These are phyloP conservation scores for Rhombomys opimus DNA, from an alignment of 2,113 vertebrate species.

Conservation along the genomic window DNA sequence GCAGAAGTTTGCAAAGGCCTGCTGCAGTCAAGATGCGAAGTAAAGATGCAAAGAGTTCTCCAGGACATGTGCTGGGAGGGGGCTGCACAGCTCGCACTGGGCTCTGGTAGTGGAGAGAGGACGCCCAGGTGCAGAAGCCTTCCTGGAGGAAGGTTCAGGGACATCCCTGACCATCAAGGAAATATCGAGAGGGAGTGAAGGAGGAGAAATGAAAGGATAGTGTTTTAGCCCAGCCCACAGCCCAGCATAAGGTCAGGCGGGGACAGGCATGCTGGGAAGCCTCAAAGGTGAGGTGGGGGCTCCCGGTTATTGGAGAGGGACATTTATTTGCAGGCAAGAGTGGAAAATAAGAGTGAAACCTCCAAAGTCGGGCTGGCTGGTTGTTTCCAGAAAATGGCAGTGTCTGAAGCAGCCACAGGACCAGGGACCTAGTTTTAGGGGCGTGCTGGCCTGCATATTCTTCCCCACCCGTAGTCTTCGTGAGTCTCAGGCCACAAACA, in stretches of 20 bases:
- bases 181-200: too few species aligned
- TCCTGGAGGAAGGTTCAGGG: background rate
- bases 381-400: background rate
- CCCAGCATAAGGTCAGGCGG: background rate
- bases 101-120: background rate
- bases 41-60: background rate
- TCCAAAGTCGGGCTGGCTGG: background rate
- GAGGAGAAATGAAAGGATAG: too few species aligned
- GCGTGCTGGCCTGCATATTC: background rate
- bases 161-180: background rate
- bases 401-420: background rate
- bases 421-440: background rate
- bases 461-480: background rate
- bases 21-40: background rate
- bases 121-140: background rate
- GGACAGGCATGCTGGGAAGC: background rate
- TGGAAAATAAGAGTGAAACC: background rate
- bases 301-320: background rate
- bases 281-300: fast-evolving
- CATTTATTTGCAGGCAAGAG: background rate
- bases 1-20: background rate
- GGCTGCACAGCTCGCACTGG: fast-evolving
- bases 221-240: background rate
- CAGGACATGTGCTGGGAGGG: fast-evolving
- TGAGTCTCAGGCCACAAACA: background rate